Conservation (phyloP, 2,888 invertebrate species). For the Oscheius sp. region DNA sequence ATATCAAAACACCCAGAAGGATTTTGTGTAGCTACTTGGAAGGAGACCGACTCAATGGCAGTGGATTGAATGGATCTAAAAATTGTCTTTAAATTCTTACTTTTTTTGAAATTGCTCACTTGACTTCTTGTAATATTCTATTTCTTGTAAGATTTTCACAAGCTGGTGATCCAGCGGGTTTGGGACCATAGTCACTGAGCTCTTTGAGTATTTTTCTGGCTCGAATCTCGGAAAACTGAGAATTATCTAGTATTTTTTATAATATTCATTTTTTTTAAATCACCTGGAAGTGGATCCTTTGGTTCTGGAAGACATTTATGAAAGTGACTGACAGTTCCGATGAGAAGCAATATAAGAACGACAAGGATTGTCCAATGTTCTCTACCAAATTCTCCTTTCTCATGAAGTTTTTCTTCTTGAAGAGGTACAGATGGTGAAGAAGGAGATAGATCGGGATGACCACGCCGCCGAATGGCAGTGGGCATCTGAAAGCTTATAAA, state of each 20-base stretch:
- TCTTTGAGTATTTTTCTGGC: constrained; percentile 45
- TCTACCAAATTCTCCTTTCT: constrained; percentile 8
- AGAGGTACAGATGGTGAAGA: not conserved
- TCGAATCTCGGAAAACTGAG: constrained; percentile 55
- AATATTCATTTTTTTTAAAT: not conserved
- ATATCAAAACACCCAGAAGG: constrained; percentile 53
- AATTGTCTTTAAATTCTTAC: not conserved
- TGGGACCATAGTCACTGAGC: constrained; percentile 53
- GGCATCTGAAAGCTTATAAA: constrained; percentile 11
- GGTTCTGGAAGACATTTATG: constrained; percentile 50
- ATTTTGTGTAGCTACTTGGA: constrained; percentile 52
- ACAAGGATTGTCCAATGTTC: constrained; percentile 42
- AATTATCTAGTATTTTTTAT: constrained; percentile 39
- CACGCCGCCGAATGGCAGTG: constrained; percentile 2
- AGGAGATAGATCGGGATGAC: not conserved
- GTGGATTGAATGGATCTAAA: constrained; percentile 17
- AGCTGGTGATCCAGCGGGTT: constrained; percentile 55
- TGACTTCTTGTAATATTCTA: constrained; percentile 46
- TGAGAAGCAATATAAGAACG: constrained; percentile 32
- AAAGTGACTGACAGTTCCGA: constrained; percentile 32
- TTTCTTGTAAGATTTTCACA: constrained; percentile 53
- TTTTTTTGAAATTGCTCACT: constrained; percentile 11
- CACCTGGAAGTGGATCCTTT: constrained; percentile 44
- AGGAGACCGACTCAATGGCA: constrained; percentile 24
- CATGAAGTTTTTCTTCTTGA: not conserved